Conservation (phyloP, 1,140 invertebrate genomes). For the Drosophila tropicalis region DNA sequence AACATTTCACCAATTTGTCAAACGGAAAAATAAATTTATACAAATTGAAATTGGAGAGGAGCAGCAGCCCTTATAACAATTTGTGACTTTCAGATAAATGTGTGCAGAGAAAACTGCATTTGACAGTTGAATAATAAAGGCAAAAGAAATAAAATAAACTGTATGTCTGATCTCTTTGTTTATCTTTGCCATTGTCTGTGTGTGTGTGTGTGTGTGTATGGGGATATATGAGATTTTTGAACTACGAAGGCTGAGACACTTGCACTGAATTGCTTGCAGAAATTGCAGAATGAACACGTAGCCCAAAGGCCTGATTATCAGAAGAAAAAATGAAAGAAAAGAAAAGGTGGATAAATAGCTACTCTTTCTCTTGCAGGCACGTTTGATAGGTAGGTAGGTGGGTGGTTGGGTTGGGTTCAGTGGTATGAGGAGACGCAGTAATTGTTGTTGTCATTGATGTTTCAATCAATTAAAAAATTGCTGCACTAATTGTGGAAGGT, state of each 20-base stretch:
- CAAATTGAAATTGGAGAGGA: conserved; percentile 7
- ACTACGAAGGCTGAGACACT: neutral
- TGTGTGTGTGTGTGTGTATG: neutral
- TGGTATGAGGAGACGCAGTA: neutral
- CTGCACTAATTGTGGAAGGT: conserved; percentile 61
- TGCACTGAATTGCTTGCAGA: neutral
- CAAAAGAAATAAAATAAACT: neutral
- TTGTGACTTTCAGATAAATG: neutral
- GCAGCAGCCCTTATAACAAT: neutral
- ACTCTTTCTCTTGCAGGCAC: neutral
- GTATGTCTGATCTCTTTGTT: neutral
- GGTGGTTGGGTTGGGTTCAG: too few relatives aligned
- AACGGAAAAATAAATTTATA: neutral
- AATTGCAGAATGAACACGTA: neutral
- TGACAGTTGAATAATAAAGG: conserved; percentile 1
- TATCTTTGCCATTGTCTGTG: neutral
- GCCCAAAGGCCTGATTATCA: neutral
- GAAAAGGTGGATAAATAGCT: neutral
- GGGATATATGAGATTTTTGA: neutral
- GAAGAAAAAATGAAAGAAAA: neutral
- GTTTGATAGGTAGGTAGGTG: neutral
- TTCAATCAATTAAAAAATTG: conserved; percentile 68
- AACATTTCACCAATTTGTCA: neutral
- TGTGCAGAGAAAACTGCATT: neutral
- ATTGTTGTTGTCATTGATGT: conserved; percentile 45